phyloP scores from a whole-genome alignment of 2,113 vertebrate genomes.

The Glaucomys volans region DNA sequence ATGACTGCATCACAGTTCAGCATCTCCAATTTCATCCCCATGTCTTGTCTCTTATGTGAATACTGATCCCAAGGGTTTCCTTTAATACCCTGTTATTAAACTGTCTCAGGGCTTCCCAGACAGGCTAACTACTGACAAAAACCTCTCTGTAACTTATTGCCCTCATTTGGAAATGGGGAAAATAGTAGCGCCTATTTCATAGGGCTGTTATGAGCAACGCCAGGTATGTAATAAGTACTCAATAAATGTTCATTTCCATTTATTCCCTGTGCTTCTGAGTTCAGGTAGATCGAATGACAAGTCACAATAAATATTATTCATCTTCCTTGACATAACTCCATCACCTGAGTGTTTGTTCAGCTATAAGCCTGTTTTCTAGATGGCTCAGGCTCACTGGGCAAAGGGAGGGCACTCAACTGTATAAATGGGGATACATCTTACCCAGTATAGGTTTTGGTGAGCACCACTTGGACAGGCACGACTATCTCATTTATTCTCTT shows the following conservation, averaged over 20 bases:
- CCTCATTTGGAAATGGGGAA: neutral
- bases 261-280: neutral
- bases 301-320: neutral
- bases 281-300: neutral
- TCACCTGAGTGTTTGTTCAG: neutral
- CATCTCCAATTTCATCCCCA: neutral
- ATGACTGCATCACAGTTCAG: neutral
- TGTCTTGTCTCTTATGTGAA: neutral
- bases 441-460: neutral
- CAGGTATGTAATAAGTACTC: neutral
- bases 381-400: neutral
- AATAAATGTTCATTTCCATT: slow-evolving; percentile 2
- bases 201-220: neutral
- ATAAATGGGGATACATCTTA: neutral
- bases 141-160: neutral
- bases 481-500: neutral
- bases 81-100: slow-evolving; percentile 2
- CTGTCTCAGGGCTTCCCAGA: neutral
- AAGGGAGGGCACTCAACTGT: neutral
- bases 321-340: slow-evolving; percentile 5
- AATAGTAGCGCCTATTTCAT: neutral
- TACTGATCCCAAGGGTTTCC: neutral
- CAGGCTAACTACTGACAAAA: neutral
- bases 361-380: neutral
- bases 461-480: neutral